Base-by-base conservation (phyloP, 2,888 invertebrate species). In the Cheilosia scutellata region DNA sequence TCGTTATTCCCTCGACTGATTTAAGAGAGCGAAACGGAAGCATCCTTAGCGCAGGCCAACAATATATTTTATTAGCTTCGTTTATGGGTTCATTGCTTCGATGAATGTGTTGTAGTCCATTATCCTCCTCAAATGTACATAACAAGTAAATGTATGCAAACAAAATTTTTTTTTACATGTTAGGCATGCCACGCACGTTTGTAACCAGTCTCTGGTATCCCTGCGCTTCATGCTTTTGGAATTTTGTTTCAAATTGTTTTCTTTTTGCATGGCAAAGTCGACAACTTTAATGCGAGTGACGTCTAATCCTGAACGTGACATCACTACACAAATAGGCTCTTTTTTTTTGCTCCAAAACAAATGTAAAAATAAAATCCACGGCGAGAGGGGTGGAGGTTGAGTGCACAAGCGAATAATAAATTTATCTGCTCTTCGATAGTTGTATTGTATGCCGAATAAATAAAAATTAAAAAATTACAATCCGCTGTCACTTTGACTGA, bases 1-100 rank as follows among this genome's bases (percentile, higher is more conserved):
- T 53, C 72, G 37, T 44, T 65, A 58, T 75, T 49, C 63, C 65
- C 68, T 63, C 63, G 79, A 62, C 29, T 75, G 84, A 79, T 79
- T 75, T 70, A 65, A 70, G 68, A 68, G 60, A 37, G 31, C 20
- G 44, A 47, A 51, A 40, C 25, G 55, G 49, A 68, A 57, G 62
- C 44, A 78, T 78, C 74, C 83, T 78, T 78, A 42, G 40, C 57
- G 57, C 68, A 44, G 51, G 44, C 55, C 51, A 68, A 65, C 74
- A 63, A 78, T 70, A 70, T 58, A 84, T 80, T 76, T 86, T 86
- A 86, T 86, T 82, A 74, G 80, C 86, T 86, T 86, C 86, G 76
- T 82, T 86, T 86, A 86, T 86, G 84, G 80, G 84, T 84, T 84
- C 84, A 84, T 84, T 84, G 84, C 84, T 84, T 80, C 80, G 72